Evolutionary conservation across 2,113 vertebrate species (phyloP).

Genomic region (Plestiodon gilberti): DNA sequence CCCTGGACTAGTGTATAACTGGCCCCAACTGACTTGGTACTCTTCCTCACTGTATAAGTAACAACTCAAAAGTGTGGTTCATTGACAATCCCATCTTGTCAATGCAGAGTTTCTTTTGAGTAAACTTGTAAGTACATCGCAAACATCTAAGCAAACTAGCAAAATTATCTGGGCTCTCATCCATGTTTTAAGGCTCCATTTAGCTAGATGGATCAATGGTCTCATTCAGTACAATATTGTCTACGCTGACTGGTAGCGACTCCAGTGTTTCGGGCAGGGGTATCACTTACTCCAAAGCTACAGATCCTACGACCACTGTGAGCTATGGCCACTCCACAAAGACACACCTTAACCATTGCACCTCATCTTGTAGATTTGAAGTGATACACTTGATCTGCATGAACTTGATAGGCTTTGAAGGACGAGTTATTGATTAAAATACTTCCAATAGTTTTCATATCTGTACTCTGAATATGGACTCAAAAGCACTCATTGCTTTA

Average conservation of each 20-base stretch:
- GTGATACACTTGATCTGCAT: background rate
- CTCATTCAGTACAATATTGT: too few relatives aligned
- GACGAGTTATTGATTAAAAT: background rate
- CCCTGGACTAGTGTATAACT: background rate
- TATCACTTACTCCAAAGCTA: too few relatives aligned
- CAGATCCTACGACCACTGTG: too few relatives aligned
- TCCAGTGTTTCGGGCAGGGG: too few relatives aligned
- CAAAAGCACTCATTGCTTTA: conserved; percentile 25
- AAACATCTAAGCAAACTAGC: background rate
- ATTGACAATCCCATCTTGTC: background rate
- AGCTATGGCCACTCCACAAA: too few relatives aligned
- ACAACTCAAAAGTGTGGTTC: background rate
- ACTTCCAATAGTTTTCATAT: background rate
- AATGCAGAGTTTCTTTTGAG: background rate
- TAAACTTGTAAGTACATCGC: too few relatives aligned
- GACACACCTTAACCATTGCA: too few relatives aligned
- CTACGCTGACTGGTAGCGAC: too few relatives aligned
- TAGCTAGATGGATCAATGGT: background rate
- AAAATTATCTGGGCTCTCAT: background rate
- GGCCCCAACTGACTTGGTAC: background rate
- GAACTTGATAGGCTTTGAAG: background rate
- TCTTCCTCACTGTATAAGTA: background rate
- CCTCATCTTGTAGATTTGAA: background rate
- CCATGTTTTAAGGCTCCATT: background rate
- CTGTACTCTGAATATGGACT: conserved; percentile 13